Evolutionary conservation across 1,140 invertebrate species (phyloP).

Genomic region (Heliconius hewitsoni): DNA sequence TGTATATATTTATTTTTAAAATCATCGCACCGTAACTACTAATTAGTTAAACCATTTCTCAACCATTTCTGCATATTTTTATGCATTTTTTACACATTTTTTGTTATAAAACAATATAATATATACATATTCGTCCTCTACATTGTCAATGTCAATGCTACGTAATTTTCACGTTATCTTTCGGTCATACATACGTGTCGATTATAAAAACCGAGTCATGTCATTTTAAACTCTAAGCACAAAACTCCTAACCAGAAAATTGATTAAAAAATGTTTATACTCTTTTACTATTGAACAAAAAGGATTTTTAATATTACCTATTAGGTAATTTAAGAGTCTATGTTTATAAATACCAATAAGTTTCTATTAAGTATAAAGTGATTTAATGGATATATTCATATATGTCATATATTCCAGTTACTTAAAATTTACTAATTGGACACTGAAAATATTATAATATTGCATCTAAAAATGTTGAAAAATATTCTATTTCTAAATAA

Average conservation of each 20-base stretch:
- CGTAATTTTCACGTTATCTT: conserved; percentile 18
- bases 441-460: too few species aligned
- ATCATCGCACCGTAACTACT: neutral
- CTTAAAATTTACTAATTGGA: too few species aligned
- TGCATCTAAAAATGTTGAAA: too few species aligned
- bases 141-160: conserved; percentile 17
- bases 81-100: neutral
- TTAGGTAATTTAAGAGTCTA: too few species aligned
- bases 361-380: too few species aligned
- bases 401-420: too few species aligned
- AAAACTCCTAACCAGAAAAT: neutral
- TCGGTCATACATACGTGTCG: conserved; percentile 19
- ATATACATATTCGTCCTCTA: neutral
- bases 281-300: neutral
- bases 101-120: neutral
- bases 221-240: neutral
- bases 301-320: too few species aligned
- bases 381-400: too few species aligned
- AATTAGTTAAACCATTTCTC: too few species aligned
- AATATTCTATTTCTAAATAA: too few species aligned
- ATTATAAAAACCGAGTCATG: neutral
- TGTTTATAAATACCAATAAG: too few species aligned
- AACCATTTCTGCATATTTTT: neutral
- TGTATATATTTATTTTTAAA: neutral
- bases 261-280: neutral